Percentiles rank a stretch among this genome's conserved stretches.
Evolutionary conservation across 2,888 invertebrate genomes (phyloP).

Genomic region (Anoncus sp.): DNA sequence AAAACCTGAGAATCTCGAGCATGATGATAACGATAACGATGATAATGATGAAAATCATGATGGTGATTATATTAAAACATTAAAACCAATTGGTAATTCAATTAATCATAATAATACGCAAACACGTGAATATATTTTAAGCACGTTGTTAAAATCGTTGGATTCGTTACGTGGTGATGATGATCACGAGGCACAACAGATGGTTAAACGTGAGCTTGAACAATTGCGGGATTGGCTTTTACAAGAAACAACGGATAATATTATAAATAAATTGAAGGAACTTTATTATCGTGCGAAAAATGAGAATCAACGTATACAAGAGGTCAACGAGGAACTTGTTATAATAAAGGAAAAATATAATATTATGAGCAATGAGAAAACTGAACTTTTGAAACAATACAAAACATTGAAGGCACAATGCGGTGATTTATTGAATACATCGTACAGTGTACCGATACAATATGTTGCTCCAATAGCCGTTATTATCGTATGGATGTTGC

Average conservation of each 20-base stretch:
- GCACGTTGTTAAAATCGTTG: conserved; percentile 73
- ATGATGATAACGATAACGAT: conserved; percentile 59
- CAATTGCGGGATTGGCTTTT: conserved; percentile 76
- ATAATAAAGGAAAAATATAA: conserved; percentile 90
- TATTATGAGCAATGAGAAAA: conserved; percentile 86
- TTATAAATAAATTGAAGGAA: conserved; percentile 74
- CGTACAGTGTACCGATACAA: conserved; percentile 86
- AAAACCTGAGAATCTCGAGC: conserved; percentile 61
- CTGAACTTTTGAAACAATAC: conserved; percentile 86
- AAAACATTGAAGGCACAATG: conserved; percentile 86
- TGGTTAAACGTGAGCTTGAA: conserved; percentile 75
- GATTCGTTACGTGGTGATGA: conserved; percentile 73
- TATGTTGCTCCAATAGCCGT: conserved; percentile 86
- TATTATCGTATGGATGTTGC: conserved; percentile 86
- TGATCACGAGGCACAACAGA: conserved; percentile 71
- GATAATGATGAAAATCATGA: conserved; percentile 71
- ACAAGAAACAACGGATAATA: conserved; percentile 74
- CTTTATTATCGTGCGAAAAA: conserved; percentile 77
- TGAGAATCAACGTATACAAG: conserved; percentile 85
- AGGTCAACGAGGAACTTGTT: conserved; percentile 90
- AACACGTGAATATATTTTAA: conserved; percentile 73
- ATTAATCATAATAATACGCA: conserved; percentile 60
- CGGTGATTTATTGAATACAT: conserved; percentile 85
- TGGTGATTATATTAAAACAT: conserved; percentile 75
- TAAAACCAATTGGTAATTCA: conserved; percentile 72